These are phyloP conservation scores for Neoascia interrupta DNA, from an alignment of 2,888 invertebrate genomes.

Conservation along the genomic window DNA sequence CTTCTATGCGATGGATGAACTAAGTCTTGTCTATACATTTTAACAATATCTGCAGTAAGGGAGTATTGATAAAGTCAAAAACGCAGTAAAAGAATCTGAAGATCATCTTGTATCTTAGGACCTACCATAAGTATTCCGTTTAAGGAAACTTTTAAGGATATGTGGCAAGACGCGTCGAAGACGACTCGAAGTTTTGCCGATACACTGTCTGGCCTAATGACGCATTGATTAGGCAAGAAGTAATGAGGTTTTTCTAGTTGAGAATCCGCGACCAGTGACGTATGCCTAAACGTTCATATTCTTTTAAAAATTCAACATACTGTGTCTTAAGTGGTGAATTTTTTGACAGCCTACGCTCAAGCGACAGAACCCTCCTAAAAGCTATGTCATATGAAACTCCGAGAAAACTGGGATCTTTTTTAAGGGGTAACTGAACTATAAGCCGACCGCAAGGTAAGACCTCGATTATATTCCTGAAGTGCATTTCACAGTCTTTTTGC, in stretches of 20 bases:
- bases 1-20: conserved; percentile 29
- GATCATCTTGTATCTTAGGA: conserved; percentile 37
- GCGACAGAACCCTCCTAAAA: not conserved
- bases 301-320: not conserved
- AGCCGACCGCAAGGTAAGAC: conserved; percentile 6
- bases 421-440: not conserved
- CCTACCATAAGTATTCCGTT: conserved; percentile 63
- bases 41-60: conserved; percentile 25
- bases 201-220: conserved; percentile 17
- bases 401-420: not conserved
- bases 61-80: conserved; percentile 27
- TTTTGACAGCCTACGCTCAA: not conserved
- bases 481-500: conserved; percentile 22
- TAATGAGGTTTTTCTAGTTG: not conserved
- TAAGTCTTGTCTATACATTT: conserved; percentile 43
- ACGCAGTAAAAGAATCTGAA: conserved; percentile 36
- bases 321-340: not conserved
- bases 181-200: conserved; percentile 35
- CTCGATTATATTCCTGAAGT: not conserved
- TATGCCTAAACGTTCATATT: not conserved
- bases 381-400: not conserved
- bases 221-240: not conserved
- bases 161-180: conserved; percentile 6
- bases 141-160: conserved; percentile 38
- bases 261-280: not conserved